Evolutionary conservation across 2,797 vertebrate species (phyloP).

Genomic region (Margarornis squamiger): DNA sequence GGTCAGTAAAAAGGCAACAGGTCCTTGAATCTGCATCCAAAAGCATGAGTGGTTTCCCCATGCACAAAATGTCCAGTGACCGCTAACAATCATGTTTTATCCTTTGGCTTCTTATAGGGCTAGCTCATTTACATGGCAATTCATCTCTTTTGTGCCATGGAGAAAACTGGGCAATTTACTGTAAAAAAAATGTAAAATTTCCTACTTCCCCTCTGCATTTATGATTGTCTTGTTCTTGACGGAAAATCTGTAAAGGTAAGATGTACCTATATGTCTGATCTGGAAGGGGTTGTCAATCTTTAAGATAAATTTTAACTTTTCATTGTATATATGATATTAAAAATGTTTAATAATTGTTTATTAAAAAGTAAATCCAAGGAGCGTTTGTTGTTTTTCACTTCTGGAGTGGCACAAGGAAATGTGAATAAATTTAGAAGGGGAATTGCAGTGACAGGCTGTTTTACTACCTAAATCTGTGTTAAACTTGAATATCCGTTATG

Average conservation of each 20-base stretch:
- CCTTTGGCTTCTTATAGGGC: slow-evolving; percentile 38
- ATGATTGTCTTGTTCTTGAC: not conserved
- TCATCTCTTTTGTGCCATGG: not conserved
- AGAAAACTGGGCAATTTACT: not conserved
- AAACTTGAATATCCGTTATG: not conserved
- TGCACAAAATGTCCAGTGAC: not conserved
- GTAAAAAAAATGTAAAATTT: not conserved
- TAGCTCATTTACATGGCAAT: not conserved
- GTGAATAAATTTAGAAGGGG: not conserved
- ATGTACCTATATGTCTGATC: not conserved
- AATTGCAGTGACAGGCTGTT: not conserved
- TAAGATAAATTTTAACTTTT: not conserved
- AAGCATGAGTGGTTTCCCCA: not conserved
- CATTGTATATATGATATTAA: not conserved
- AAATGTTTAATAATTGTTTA: not conserved
- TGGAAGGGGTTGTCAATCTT: not conserved
- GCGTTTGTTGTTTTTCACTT: not conserved
- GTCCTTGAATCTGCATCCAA: not conserved
- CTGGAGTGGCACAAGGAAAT: not conserved
- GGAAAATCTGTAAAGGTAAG: not conserved
- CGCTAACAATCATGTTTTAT: not conserved
- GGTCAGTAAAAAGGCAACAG: not conserved
- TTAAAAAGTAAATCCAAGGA: slow-evolving; percentile 25
- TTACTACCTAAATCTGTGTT: not conserved
- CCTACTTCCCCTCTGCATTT: not conserved